A percentile compares a stretch with the other conserved stretches of the same genome.
These are phyloP conservation scores for Mythimna lalbum DNA, from an alignment of 2,888 invertebrate species.

Conservation along the genomic window DNA sequence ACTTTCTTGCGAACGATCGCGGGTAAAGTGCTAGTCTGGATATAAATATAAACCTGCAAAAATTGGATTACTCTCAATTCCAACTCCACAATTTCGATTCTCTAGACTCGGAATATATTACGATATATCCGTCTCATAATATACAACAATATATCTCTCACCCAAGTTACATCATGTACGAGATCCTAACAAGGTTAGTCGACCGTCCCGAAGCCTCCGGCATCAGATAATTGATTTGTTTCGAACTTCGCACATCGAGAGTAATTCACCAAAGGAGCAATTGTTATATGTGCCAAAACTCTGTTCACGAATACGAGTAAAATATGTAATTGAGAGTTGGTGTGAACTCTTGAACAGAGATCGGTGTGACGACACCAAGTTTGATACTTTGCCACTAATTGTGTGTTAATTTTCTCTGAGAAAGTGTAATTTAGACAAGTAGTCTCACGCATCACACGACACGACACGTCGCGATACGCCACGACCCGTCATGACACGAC, in stretches of 20 bases:
- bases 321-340: conserved; percentile 15
- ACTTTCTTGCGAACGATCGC: no score
- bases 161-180: conserved; percentile 16
- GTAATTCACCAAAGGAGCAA: conserved; percentile 33
- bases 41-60: no score
- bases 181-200: conserved; percentile 33
- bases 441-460: no score
- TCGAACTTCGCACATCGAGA: conserved; percentile 48
- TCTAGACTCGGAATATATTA: not conserved
- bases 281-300: conserved; percentile 25
- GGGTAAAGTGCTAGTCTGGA: no score
- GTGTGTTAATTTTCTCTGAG: not conserved
- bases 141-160: conserved; percentile 20
- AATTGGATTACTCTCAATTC: not conserved
- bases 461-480: no score
- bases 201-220: conserved; percentile 28
- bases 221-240: conserved; percentile 57
- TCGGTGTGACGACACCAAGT: not conserved
- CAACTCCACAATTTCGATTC: not conserved
- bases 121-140: conserved; percentile 2
- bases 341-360: conserved; percentile 25
- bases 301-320: conserved; percentile 19
- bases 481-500: no score
- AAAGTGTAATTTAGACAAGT: no score
- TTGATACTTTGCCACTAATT: conserved; percentile 17